A percentile compares a stretch with the other conserved stretches of the same genome.
Conservation (phyloP, 2,888 invertebrate genomes). For the Drosophila engyochracea region DNA sequence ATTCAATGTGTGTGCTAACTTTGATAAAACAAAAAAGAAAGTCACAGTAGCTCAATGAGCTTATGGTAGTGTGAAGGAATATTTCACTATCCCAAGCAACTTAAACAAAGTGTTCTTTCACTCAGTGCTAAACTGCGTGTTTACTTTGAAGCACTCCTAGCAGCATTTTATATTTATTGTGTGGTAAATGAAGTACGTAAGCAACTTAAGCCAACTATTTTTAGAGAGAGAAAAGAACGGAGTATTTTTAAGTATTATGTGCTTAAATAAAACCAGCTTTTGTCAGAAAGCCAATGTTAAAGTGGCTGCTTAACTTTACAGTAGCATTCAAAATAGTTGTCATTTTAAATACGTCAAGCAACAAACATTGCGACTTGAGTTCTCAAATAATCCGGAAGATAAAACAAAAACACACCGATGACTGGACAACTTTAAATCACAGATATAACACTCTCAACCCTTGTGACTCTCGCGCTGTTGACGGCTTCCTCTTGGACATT, state of each 20-base stretch:
- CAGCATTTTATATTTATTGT: not conserved
- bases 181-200: not conserved
- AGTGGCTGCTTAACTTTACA: not conserved
- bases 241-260: not conserved
- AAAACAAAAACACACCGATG: not conserved
- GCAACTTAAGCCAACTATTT: not conserved
- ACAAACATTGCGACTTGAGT: not conserved
- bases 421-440: not conserved
- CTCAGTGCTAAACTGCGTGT: not conserved
- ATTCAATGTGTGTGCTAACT: not conserved
- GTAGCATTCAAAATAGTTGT: not conserved
- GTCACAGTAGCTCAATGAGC: not conserved
- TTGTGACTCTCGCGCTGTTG: not conserved
- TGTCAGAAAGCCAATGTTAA: not conserved
- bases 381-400: not conserved
- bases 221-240: not conserved
- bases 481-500: no score
- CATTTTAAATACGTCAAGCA: not conserved
- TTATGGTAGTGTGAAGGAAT: not conserved
- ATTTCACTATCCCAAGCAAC: no score
- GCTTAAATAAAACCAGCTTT: not conserved
- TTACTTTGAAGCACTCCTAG: not conserved
- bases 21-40: not conserved
- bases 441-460: not conserved
- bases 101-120: not conserved